phyloP scores from a whole-genome alignment of 53 echinoderm and acorn worm species.

The Henricia sp. region DNA sequence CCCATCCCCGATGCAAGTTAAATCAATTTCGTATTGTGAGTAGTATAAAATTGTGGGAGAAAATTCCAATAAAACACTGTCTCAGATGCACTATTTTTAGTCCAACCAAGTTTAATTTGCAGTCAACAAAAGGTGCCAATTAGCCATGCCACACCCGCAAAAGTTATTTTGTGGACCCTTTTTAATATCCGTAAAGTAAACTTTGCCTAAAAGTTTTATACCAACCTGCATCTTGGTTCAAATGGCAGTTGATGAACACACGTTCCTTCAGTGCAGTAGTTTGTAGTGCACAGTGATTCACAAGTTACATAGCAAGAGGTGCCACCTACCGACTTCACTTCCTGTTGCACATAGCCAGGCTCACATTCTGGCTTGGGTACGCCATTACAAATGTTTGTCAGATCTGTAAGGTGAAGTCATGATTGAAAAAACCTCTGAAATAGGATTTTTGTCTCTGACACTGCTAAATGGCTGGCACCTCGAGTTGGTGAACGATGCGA shows the following conservation, averaged over 20 bases:
- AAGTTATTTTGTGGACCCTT: too few species aligned
- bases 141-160: too few species aligned
- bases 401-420: conserved; percentile 1
- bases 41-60: too few species aligned
- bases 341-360: background rate
- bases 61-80: too few species aligned
- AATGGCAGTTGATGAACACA: conserved; percentile 29
- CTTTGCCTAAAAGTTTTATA: too few species aligned
- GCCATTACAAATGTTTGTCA: conserved; percentile 8
- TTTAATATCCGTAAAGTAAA: too few species aligned
- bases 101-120: too few species aligned
- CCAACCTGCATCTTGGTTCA: conserved; percentile 24
- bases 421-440: background rate
- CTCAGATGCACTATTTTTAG: too few species aligned
- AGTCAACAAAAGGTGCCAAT: too few species aligned
- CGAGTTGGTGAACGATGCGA: too few species aligned
- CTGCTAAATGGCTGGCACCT: background rate
- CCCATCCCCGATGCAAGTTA: too few species aligned
- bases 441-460: background rate
- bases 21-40: too few species aligned
- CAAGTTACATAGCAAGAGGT: conserved; percentile 10
- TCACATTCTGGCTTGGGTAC: background rate
- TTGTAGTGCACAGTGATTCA: conserved; percentile 23
- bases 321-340: background rate
- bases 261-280: conserved; percentile 14